phyloP scores from a whole-genome alignment of 1,140 invertebrate genomes.

The Leptopilina clavipes region DNA sequence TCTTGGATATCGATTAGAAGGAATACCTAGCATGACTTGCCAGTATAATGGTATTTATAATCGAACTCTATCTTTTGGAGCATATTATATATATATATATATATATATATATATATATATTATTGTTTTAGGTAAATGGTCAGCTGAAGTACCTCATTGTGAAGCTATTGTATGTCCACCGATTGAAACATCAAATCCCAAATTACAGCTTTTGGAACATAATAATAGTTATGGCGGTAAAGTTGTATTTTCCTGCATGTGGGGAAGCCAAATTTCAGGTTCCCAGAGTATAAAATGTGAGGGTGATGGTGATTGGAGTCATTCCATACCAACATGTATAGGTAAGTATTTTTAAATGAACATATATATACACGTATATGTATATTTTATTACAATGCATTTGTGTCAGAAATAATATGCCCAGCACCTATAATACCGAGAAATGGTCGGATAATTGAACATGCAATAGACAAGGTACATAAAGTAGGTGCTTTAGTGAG shows the following conservation, averaged over 20 bases:
- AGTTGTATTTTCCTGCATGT: slow-evolving; percentile 87
- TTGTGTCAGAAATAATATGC: slow-evolving; percentile 84
- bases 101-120: too few species aligned
- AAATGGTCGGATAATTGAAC: slow-evolving; percentile 82
- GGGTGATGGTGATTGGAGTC: slow-evolving; percentile 85
- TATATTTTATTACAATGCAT: too few species aligned
- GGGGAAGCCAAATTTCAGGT: slow-evolving; percentile 85
- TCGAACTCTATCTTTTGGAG: too few species aligned
- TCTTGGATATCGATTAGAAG: slow-evolving; percentile 82
- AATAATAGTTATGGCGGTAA: slow-evolving; percentile 81
- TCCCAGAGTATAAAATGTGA: slow-evolving; percentile 84
- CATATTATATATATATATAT: too few species aligned
- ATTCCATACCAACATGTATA: slow-evolving; percentile 82
- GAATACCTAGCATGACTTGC: slow-evolving; percentile 82
- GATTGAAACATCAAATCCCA: slow-evolving; percentile 75
- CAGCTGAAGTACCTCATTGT: slow-evolving; percentile 81
- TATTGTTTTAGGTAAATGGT: slow-evolving; percentile 82
- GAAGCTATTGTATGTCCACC: slow-evolving; percentile 83
- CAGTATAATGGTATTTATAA: slow-evolving; percentile 80
- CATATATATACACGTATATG: too few species aligned
- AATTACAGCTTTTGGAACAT: slow-evolving; percentile 78
- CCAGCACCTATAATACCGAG: slow-evolving; percentile 81
- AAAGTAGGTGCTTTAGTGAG: slow-evolving; percentile 86
- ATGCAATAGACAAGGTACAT: slow-evolving; percentile 72
- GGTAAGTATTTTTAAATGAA: too few species aligned